Percentiles rank a stretch among this genome's conserved stretches.
Evolutionary conservation across 2,113 vertebrate genomes (phyloP).

Genomic region (Barbus barbus): DNA sequence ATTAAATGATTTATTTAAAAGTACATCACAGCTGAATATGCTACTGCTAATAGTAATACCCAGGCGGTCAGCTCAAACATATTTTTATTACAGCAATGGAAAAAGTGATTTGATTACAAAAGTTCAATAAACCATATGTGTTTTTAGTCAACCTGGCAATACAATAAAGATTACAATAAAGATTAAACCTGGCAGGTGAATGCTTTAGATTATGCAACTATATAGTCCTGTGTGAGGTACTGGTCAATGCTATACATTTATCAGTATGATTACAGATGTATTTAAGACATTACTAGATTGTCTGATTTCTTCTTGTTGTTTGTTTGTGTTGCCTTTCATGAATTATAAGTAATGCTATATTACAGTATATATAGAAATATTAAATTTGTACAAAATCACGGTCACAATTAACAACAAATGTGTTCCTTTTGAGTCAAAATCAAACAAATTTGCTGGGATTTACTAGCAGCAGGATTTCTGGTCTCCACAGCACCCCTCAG

Average conservation of each 20-base stretch:
- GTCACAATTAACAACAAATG: not conserved
- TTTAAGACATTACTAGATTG: too few species aligned
- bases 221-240: not conserved
- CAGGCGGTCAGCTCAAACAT: not conserved
- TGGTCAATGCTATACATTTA: not conserved
- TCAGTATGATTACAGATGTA: not conserved
- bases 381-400: not conserved
- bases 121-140: conserved; percentile 4
- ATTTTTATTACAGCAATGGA: not conserved
- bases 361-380: not conserved
- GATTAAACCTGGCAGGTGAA: not conserved
- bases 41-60: not conserved
- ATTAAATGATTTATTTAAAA: not conserved
- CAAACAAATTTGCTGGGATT: conserved; percentile 37
- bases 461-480: conserved; percentile 73
- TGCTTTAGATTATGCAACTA: not conserved
- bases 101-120: not conserved
- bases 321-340: too few species aligned
- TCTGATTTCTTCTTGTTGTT: too few species aligned
- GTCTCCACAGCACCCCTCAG: conserved; percentile 72
- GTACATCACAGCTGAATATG: not conserved
- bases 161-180: conserved; percentile 17
- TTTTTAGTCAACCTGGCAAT: not conserved
- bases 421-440: not conserved
- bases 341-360: not conserved